phyloP scores from a whole-genome alignment of 35 echinoderm and acorn worm species.

The Diadema setosum region DNA sequence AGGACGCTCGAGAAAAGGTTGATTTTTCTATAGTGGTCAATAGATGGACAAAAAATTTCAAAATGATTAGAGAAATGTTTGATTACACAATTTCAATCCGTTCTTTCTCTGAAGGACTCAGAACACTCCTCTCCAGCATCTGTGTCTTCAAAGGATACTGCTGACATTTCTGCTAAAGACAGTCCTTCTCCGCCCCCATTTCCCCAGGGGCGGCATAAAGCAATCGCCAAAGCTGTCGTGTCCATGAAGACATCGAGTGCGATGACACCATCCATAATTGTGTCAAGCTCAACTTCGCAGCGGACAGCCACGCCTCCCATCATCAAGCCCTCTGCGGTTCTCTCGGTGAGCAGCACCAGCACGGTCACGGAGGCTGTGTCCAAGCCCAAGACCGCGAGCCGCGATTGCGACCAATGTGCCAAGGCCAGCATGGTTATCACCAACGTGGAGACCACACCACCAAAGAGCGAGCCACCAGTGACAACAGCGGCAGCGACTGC shows the following conservation, averaged over 20 bases:
- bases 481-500: not conserved
- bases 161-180: conserved; percentile 2
- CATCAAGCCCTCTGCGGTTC: not conserved
- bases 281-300: not conserved
- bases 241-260: not conserved
- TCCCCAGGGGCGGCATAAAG: not conserved
- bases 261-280: not conserved
- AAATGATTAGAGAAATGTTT: no score
- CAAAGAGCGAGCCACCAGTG: not conserved
- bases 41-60: no score
- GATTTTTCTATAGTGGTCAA: no score
- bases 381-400: not conserved
- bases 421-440: not conserved
- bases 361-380: not conserved
- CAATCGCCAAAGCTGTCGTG: not conserved
- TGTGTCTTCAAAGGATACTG: conserved; percentile 78
- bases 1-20: no score
- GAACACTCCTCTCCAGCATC: conserved; percentile 85
- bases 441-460: not conserved
- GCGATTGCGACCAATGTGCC: not conserved
- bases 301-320: not conserved
- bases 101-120: conserved; percentile 70
- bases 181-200: not conserved
- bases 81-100: no score
- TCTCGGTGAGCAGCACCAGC: not conserved